Conservation (phyloP, 2,113 vertebrate genomes). For the Urocitellus parryii region DNA sequence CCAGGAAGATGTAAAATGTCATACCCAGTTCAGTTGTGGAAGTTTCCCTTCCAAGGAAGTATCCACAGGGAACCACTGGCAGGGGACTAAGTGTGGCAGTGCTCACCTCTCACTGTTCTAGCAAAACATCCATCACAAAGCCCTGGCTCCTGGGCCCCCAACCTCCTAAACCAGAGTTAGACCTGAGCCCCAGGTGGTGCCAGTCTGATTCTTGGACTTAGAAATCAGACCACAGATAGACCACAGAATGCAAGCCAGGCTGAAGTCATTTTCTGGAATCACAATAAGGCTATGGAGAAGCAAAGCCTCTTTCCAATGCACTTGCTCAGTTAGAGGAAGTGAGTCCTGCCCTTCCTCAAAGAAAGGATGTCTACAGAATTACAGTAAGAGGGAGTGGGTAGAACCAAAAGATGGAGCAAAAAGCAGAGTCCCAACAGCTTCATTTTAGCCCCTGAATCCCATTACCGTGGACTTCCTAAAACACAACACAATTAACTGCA, state of each 20-base stretch:
- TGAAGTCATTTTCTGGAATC: background rate
- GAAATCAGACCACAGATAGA: background rate
- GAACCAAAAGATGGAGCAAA: background rate
- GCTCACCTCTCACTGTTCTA: background rate
- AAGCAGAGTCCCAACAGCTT: background rate
- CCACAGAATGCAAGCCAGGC: background rate
- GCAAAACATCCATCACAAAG: background rate
- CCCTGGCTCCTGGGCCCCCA: background rate
- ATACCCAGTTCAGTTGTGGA: background rate
- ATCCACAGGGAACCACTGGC: background rate
- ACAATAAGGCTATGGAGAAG: background rate
- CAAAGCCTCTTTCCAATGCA: background rate
- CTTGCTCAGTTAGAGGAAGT: background rate
- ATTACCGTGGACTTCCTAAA: background rate
- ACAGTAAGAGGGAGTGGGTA: background rate
- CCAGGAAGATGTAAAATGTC: background rate
- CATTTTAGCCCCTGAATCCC: background rate
- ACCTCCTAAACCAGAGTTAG: background rate
- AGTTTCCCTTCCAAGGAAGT: background rate
- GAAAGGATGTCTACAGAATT: background rate
- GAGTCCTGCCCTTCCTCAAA: background rate
- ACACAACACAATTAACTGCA: background rate
- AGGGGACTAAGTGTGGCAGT: too few species aligned
- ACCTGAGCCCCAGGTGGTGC: background rate
- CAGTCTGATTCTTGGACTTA: background rate